A percentile compares a stretch with the other conserved stretches of the same genome.
Conservation (phyloP, 2,113 vertebrate species). For the Cairina moschata region DNA sequence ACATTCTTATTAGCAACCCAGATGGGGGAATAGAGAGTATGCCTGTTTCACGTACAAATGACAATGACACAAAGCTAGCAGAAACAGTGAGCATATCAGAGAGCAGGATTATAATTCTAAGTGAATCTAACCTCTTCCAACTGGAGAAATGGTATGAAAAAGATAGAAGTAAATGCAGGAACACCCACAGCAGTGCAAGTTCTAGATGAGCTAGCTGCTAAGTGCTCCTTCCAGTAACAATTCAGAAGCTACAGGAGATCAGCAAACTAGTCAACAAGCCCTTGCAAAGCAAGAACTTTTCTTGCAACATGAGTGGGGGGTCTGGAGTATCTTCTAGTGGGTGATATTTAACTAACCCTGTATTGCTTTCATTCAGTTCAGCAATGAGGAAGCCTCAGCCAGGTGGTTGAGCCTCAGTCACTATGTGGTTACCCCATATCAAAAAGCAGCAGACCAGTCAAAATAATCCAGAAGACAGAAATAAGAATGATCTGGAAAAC, state of each 20-base stretch:
- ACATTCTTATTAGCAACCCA: not conserved
- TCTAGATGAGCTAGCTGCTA: not conserved
- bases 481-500: not conserved
- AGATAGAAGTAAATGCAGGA: not conserved
- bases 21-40: not conserved
- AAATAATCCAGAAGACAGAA: not conserved
- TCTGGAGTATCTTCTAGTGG: not conserved
- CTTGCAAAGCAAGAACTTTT: not conserved
- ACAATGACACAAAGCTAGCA: not conserved
- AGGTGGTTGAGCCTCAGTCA: too few relatives aligned
- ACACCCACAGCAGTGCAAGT: not conserved
- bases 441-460: not conserved
- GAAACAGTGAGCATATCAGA: not conserved
- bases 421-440: not conserved
- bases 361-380: not conserved
- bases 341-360: not conserved
- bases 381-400: not conserved
- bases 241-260: not conserved
- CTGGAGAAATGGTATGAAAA: not conserved
- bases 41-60: not conserved
- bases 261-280: not conserved
- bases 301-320: accelerated
- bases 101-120: not conserved
- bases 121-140: not conserved
- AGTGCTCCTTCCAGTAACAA: not conserved